phyloP scores from a whole-genome alignment of 2,113 vertebrate species.

The Fregata magnificens region DNA sequence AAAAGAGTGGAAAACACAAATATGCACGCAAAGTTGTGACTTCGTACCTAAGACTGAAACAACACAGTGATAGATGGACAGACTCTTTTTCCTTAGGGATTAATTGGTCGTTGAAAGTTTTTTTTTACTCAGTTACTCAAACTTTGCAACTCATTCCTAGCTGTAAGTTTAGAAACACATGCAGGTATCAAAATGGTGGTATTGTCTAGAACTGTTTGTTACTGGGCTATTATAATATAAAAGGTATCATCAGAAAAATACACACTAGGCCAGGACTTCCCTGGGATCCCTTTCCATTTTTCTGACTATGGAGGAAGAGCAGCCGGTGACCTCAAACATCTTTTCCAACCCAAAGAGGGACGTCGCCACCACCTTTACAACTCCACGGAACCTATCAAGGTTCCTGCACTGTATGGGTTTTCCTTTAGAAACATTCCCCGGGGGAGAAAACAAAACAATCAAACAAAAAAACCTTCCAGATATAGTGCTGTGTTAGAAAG shows the following conservation, averaged over 20 bases:
- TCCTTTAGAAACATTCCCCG: background rate
- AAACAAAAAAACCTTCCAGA: background rate
- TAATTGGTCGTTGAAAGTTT: background rate
- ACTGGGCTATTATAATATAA: background rate
- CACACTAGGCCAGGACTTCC: background rate
- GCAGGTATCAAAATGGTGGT: background rate
- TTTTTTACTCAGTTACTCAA: background rate
- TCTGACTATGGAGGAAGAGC: background rate
- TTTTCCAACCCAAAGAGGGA: background rate
- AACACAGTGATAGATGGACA: background rate
- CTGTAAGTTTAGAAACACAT: background rate
- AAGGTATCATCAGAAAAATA: background rate
- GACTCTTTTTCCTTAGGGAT: background rate
- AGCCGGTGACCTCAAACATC: background rate
- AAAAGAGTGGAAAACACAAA: background rate
- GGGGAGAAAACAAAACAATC: background rate
- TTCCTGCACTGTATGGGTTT: background rate
- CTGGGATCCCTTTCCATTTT: background rate
- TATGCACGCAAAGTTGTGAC: background rate
- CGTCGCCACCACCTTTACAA: background rate
- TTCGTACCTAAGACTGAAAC: background rate
- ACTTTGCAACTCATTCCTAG: background rate
- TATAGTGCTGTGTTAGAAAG: fast-evolving
- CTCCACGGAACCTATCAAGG: fast-evolving
- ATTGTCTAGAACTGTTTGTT: background rate